phyloP scores from a whole-genome alignment of 2,888 invertebrate genomes.

The Ischnura elegans region DNA sequence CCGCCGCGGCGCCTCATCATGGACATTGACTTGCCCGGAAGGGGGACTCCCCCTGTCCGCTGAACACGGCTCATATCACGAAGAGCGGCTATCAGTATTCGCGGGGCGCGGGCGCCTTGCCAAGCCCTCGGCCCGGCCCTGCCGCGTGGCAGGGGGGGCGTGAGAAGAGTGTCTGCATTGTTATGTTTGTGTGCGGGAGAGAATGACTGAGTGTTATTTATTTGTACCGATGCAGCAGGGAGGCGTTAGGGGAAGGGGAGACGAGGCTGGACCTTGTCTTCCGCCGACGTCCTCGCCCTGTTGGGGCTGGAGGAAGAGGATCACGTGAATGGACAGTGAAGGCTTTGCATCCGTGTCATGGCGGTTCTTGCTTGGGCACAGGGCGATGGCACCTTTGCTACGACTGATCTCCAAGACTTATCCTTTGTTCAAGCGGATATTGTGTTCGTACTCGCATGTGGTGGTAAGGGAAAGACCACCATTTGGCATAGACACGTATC shows the following conservation, averaged over 20 bases:
- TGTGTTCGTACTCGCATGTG: not conserved
- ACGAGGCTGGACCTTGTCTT: constrained; percentile 52
- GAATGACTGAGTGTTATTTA: constrained; percentile 43
- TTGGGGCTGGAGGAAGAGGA: constrained; percentile 4
- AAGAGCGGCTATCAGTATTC: constrained; percentile 33
- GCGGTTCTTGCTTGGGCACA: not conserved
- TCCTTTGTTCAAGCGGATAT: not conserved
- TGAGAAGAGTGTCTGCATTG: not conserved
- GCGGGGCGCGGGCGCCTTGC: not conserved
- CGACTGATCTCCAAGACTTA: constrained; percentile 55
- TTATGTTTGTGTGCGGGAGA: not conserved
- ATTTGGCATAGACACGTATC: not conserved
- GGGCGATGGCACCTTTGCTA: constrained; percentile 33
- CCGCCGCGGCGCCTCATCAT: not conserved
- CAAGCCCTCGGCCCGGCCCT: not conserved
- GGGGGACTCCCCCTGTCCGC: not conserved
- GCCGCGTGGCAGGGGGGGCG: not conserved
- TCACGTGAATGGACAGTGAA: not conserved
- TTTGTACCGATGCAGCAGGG: constrained; percentile 1
- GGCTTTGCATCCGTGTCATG: not conserved
- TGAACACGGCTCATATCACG: constrained; percentile 24
- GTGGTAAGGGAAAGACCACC: constrained; percentile 9
- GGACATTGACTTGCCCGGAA: not conserved
- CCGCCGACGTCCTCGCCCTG: constrained; percentile 33
- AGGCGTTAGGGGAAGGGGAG: not conserved